Evolutionary conservation across 2,113 vertebrate species (phyloP).

Genomic region (Oryzias celebensis): DNA sequence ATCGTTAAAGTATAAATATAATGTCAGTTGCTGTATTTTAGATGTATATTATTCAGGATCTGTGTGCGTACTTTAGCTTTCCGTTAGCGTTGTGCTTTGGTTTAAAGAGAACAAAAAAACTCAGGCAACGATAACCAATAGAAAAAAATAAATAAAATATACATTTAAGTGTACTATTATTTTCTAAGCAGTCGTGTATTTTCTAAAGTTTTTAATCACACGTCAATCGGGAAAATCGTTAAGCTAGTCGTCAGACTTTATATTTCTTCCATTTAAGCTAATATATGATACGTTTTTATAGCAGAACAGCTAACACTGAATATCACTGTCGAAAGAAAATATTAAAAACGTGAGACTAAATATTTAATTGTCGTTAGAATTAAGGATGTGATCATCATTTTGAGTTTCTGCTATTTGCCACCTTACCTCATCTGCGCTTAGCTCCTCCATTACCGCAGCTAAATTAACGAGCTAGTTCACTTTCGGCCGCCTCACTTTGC

Average conservation of each 20-base stretch:
- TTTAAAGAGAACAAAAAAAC: slow-evolving; percentile 21
- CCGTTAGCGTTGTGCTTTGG: slow-evolving; percentile 43
- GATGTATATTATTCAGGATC: neutral
- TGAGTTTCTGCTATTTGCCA: slow-evolving; percentile 1
- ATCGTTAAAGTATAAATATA: neutral
- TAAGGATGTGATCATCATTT: neutral
- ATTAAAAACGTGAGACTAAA: neutral
- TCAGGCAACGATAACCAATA: neutral
- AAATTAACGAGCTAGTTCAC: slow-evolving; percentile 64
- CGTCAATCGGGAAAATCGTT: too few species aligned
- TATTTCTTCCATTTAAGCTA: slow-evolving; percentile 24
- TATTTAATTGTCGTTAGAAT: too few species aligned
- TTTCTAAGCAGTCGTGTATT: neutral
- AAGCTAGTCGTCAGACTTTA: neutral
- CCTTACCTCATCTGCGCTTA: slow-evolving; percentile 98
- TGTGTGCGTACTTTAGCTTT: neutral
- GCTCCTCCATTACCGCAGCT: slow-evolving; percentile 93
- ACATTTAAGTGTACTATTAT: neutral
- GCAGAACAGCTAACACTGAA: slow-evolving; percentile 22
- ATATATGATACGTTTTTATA: slow-evolving; percentile 24
- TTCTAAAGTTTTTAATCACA: neutral
- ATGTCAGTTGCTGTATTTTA: neutral
- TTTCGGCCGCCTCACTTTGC: slow-evolving; percentile 59
- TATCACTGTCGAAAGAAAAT: neutral
- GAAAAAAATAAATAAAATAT: neutral